Conservation (phyloP, 2,888 invertebrate species). For the Plusia festucae region DNA sequence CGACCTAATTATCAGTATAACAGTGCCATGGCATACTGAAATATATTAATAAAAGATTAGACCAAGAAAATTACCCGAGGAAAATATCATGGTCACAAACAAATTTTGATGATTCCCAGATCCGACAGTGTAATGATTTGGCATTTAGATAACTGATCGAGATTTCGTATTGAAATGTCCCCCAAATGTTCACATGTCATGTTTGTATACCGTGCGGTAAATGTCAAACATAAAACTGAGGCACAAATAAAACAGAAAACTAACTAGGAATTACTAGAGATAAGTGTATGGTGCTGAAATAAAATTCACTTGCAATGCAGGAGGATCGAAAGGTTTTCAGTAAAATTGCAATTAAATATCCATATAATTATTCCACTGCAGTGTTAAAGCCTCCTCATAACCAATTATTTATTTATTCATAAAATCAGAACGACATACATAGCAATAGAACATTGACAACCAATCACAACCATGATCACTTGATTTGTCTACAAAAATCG, state of each 20-base stretch:
- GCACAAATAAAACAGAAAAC: background rate
- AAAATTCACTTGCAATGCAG: too few species aligned
- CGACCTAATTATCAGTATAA: background rate
- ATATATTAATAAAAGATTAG: background rate
- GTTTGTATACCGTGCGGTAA: background rate
- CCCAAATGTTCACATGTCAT: background rate
- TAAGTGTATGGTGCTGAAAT: too few species aligned
- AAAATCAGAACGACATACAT: too few species aligned
- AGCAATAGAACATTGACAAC: too few species aligned
- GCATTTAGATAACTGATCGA: background rate
- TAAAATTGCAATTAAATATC: too few species aligned
- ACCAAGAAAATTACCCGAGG: slow-evolving; percentile 4
- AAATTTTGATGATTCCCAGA: slow-evolving; percentile 2
- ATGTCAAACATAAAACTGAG: background rate
- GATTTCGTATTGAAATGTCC: background rate
- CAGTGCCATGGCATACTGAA: background rate
- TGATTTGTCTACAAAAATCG: too few species aligned
- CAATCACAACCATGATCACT: too few species aligned
- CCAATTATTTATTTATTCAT: too few species aligned
- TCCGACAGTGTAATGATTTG: background rate
- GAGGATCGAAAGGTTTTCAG: too few species aligned
- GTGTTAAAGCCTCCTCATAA: too few species aligned
- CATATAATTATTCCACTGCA: too few species aligned
- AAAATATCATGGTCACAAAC: background rate
- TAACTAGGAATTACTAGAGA: too few species aligned